Evolutionary conservation across 2,797 vertebrate species (phyloP).

Genomic region (Kryptopterus vitreolus): DNA sequence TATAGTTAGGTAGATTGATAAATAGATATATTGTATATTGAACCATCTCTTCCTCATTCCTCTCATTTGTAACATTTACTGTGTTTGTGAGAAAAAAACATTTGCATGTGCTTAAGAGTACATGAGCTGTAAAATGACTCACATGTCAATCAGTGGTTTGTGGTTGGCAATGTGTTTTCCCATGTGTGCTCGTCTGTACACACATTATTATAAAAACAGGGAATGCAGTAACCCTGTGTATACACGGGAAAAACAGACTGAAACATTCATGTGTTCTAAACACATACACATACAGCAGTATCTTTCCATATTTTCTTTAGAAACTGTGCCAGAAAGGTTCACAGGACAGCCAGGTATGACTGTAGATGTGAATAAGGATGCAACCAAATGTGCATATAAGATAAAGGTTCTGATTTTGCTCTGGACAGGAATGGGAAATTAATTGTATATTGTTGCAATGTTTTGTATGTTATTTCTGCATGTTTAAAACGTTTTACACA

Average conservation of each 20-base stretch:
- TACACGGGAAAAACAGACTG: neutral
- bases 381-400: neutral
- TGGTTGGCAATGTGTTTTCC: conserved; percentile 20
- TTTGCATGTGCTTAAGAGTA: conserved; percentile 5
- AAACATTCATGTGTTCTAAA: neutral
- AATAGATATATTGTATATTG: too few species aligned
- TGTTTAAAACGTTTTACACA: too few species aligned
- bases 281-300: neutral
- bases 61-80: neutral
- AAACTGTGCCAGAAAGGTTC: neutral
- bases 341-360: neutral
- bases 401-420: neutral
- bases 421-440: neutral
- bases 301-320: too few species aligned
- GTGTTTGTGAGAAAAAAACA: conserved; percentile 16
- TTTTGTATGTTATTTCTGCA: neutral
- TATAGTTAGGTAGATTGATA: too few species aligned
- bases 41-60: too few species aligned
- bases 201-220: neutral
- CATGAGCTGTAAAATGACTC: conserved; percentile 19
- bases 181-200: neutral
- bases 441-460: neutral
- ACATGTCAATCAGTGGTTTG: conserved; percentile 22
- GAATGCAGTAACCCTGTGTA: neutral
- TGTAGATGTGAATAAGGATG: neutral